Evolutionary conservation across 2,113 vertebrate species (phyloP).

Genomic region (Pygoscelis adeliae): DNA sequence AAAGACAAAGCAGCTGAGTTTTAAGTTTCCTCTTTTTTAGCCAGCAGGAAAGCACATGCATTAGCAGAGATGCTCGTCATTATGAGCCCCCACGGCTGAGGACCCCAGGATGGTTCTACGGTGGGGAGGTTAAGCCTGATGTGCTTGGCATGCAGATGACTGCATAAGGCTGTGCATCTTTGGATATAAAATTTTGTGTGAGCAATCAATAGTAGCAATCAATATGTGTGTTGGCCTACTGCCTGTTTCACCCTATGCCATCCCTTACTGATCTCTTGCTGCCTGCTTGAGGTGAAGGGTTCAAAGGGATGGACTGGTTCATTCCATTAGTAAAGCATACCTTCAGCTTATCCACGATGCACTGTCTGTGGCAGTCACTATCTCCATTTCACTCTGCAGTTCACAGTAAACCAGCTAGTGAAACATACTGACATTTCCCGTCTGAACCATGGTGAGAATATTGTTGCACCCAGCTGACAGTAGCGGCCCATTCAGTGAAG

Average conservation of each 20-base stretch:
- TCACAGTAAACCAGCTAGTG: background rate
- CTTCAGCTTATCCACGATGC: accelerated
- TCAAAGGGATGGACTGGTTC: background rate
- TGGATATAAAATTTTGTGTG: background rate
- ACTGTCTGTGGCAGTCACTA: background rate
- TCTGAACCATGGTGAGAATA: background rate
- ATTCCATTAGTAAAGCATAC: background rate
- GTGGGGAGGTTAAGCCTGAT: background rate
- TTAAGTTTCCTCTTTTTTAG: background rate
- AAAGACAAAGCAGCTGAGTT: background rate
- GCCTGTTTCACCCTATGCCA: background rate
- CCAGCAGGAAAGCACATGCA: background rate
- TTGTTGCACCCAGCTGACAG: background rate
- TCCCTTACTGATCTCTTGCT: background rate
- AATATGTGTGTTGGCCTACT: background rate
- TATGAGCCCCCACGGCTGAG: background rate
- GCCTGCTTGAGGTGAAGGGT: background rate
- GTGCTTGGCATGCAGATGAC: background rate
- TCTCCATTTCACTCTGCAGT: background rate
- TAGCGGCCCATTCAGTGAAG: background rate
- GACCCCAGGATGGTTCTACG: accelerated
- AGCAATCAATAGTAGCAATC: background rate
- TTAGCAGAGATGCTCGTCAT: background rate
- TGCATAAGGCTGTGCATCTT: background rate
- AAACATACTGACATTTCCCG: background rate